These are phyloP conservation scores for Drosophila prostipennis DNA, from an alignment of 2,888 invertebrate species.

Conservation along the genomic window DNA sequence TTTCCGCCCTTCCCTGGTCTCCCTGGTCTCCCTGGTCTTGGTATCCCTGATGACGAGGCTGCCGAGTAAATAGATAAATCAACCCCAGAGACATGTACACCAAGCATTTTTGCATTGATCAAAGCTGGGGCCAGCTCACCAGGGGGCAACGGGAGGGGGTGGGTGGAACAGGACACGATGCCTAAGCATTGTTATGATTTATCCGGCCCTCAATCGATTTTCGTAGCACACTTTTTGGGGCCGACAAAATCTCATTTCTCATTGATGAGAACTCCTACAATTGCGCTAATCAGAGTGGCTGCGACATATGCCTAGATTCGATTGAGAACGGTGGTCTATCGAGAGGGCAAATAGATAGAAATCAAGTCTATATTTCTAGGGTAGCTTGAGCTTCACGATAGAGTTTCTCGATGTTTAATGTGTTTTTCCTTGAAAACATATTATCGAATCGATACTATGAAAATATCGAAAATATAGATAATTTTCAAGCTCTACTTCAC, in stretches of 20 bases:
- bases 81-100: constrained; percentile 77
- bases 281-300: constrained; percentile 65
- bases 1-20: not conserved
- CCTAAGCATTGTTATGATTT: constrained; percentile 59
- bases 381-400: not conserved
- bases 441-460: no score
- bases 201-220: constrained; percentile 64
- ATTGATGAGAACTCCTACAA: constrained; percentile 47
- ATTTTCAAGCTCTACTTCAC: no score
- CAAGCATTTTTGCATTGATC: constrained; percentile 74
- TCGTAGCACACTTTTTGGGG: constrained; percentile 58
- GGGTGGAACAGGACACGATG: constrained; percentile 16
- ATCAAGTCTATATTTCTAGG: not conserved
- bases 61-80: constrained; percentile 80
- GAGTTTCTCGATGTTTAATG: no score
- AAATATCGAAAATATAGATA: no score
- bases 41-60: constrained; percentile 39
- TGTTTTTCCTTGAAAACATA: no score
- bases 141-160: not conserved
- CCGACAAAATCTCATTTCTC: constrained; percentile 7
- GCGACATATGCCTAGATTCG: not conserved
- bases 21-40: not conserved
- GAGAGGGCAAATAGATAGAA: not conserved
- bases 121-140: constrained; percentile 28
- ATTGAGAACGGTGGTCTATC: not conserved